A percentile compares a stretch with the other conserved stretches of the same genome.
These are phyloP conservation scores for Isoperla grammatica DNA, from an alignment of 2,888 invertebrate species.

Conservation along the genomic window DNA sequence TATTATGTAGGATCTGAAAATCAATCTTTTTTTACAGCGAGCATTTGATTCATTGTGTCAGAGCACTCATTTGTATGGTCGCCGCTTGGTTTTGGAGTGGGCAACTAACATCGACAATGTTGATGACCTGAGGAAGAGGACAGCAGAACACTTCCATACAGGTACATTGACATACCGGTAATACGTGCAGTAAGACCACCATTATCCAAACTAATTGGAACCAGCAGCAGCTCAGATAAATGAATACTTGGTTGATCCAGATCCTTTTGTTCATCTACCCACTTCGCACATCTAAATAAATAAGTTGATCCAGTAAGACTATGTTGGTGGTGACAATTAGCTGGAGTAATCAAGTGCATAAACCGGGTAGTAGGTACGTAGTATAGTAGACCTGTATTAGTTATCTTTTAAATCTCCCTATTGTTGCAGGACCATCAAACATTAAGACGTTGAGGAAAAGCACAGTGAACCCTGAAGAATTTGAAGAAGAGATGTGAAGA, in stretches of 20 bases:
- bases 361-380: too few relatives aligned
- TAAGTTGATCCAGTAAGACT: too few relatives aligned
- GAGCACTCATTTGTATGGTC: slow-evolving; percentile 96
- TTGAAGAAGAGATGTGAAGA: neutral
- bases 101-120: slow-evolving; percentile 73
- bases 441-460: slow-evolving; percentile 18
- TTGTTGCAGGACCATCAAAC: slow-evolving; percentile 15
- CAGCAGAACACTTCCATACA: slow-evolving; percentile 61
- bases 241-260: too few relatives aligned
- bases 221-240: too few relatives aligned
- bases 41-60: slow-evolving; percentile 91
- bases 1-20: too few relatives aligned
- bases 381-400: too few relatives aligned
- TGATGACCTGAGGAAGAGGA: slow-evolving; percentile 75
- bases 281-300: too few relatives aligned
- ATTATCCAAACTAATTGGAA: neutral
- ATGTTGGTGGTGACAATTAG: too few relatives aligned
- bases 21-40: slow-evolving; percentile 59
- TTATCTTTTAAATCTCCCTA: too few relatives aligned
- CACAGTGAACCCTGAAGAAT: slow-evolving; percentile 3
- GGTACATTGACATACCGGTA: slow-evolving; percentile 34
- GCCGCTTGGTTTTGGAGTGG: slow-evolving; percentile 94
- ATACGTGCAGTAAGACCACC: too few relatives aligned
- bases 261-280: too few relatives aligned
- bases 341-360: too few relatives aligned